phyloP scores from a whole-genome alignment of 2,797 vertebrate genomes.

The Danio kyathit region DNA sequence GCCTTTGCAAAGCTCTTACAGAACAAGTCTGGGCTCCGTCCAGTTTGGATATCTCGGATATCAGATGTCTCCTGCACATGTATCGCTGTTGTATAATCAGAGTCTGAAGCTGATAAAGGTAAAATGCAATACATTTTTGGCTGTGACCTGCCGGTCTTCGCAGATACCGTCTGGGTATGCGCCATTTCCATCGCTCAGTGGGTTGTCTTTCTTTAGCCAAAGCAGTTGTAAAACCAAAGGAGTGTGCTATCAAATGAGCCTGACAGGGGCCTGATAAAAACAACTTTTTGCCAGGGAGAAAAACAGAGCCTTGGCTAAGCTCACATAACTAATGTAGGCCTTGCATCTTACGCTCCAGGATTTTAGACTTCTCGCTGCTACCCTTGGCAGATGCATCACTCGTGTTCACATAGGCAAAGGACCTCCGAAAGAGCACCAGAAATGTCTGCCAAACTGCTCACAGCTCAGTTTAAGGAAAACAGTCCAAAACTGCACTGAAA shows the following conservation, averaged over 20 bases:
- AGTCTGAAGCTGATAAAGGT: constrained; percentile 47
- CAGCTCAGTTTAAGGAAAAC: constrained; percentile 50
- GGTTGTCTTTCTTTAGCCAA: constrained; percentile 51
- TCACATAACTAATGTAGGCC: constrained; percentile 49
- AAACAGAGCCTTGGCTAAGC: constrained; percentile 50
- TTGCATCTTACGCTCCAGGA: constrained; percentile 49
- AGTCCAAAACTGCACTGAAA: constrained; percentile 46
- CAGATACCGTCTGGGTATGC: constrained; percentile 32
- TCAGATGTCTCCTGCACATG: constrained; percentile 37
- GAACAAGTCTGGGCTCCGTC: constrained; percentile 20
- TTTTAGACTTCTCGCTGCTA: constrained; percentile 46
- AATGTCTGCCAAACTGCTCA: constrained; percentile 47
- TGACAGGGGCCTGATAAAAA: constrained; percentile 55
- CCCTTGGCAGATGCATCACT: constrained; percentile 52
- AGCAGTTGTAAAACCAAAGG: constrained; percentile 53
- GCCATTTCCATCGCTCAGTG: constrained; percentile 42
- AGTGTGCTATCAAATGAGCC: constrained; percentile 52
- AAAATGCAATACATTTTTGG: constrained; percentile 36
- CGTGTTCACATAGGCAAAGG: constrained; percentile 44
- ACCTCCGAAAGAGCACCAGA: constrained; percentile 49
- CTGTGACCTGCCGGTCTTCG: constrained; percentile 26
- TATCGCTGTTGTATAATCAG: constrained; percentile 30
- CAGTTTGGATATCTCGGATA: constrained; percentile 26
- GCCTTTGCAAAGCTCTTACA: constrained; percentile 24
- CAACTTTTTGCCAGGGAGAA: constrained; percentile 45